Evolutionary conservation across 2,888 invertebrate genomes (phyloP).

Genomic region (Chrysolina americana): DNA sequence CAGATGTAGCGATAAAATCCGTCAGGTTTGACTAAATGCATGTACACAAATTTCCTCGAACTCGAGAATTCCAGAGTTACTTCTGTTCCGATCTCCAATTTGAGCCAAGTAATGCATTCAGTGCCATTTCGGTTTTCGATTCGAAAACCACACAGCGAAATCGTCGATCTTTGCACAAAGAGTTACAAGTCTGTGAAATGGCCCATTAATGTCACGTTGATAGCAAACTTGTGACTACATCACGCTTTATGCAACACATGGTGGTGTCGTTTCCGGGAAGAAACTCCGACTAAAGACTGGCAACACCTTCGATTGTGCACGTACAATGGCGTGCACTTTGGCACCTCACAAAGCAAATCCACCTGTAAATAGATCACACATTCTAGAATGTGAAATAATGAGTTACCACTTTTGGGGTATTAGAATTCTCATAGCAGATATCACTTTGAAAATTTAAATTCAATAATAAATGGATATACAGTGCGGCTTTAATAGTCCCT

Average conservation of each 20-base stretch:
- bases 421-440: too few relatives aligned
- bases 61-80: neutral
- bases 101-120: slow-evolving; percentile 2
- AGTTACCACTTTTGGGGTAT: too few relatives aligned
- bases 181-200: slow-evolving; percentile 21
- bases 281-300: slow-evolving; percentile 29
- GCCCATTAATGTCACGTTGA: slow-evolving; percentile 10
- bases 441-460: too few relatives aligned
- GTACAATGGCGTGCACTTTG: neutral
- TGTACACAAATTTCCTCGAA: neutral
- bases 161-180: slow-evolving; percentile 15
- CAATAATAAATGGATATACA: too few relatives aligned
- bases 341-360: too few relatives aligned
- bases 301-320: slow-evolving; percentile 27
- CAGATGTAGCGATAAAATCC: too few relatives aligned
- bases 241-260: slow-evolving; percentile 35
- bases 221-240: slow-evolving; percentile 25
- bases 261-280: slow-evolving; percentile 38
- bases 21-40: neutral
- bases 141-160: neutral
- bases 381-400: too few relatives aligned
- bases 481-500: too few relatives aligned
- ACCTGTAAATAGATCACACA: too few relatives aligned
- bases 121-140: slow-evolving; percentile 20
- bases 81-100: neutral